Base-by-base conservation (phyloP, 1,140 invertebrate genomes). In the Drosophila chauvacae region DNA sequence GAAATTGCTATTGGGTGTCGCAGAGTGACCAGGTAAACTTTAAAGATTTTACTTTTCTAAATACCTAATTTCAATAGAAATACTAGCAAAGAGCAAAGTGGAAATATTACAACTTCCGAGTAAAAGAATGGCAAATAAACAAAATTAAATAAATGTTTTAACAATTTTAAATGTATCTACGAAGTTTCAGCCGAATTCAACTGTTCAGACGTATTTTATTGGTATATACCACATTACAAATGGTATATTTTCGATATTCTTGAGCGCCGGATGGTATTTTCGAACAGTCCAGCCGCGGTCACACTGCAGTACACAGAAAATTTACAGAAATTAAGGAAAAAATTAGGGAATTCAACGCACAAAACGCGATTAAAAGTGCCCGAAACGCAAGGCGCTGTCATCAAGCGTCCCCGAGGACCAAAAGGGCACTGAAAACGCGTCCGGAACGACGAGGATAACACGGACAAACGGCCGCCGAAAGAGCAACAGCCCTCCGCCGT, bases 251-350 rank as follows among this genome's bases (percentile, higher is more conserved):
- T 3, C 5, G 3, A 30, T 37, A 20, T 56, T 50, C n/a, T 18
- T 7, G 20, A 39, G 16, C 14, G n/a, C 33, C 39, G 37, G 45
- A 42, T 20, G 45, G 56, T 60, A 73, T 50, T 10, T 65, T 41
- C 33, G 7, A 39, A 33, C 44, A 66, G 44, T 48, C 26, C 16
- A 13, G 42, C 48, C 42, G 35, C 65, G 69, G 66, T 59, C 69
- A 72, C 69, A 72, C 66, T 71, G 55, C 65, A 71, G 81, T 84
- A 84, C 81, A 84, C 81, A 84, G 81, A 86, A 86, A 86, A 88
- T 77, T 83, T 77, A 68, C 70, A 53, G 26, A 61, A 70, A 73
- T 70, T 69, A 66, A 66, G 59, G 42, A 60, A 58, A 85, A 85
- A 87, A 71, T 61, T 51, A 47, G 68, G 66, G 48, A 77, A 78